phyloP scores from a whole-genome alignment of 2,797 vertebrate genomes.

The Coccyzus lansbergi region DNA sequence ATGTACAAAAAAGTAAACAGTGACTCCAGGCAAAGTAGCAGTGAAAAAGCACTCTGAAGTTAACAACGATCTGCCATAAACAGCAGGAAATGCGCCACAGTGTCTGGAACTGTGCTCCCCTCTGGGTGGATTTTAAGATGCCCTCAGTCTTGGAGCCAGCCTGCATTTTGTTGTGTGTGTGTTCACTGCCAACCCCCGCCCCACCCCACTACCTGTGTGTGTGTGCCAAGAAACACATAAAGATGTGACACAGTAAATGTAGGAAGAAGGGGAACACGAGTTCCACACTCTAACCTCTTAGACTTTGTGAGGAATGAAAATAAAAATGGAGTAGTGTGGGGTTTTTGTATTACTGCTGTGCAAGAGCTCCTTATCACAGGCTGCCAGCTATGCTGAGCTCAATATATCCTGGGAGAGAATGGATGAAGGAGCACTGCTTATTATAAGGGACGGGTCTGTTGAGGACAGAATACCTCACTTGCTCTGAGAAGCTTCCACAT shows the following conservation, averaged over 20 bases:
- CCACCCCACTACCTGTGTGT: accelerated
- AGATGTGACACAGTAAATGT: accelerated
- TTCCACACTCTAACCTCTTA: neutral
- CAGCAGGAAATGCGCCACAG: constrained; percentile 21
- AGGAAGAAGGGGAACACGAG: neutral
- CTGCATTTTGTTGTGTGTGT: neutral
- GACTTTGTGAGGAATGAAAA: neutral
- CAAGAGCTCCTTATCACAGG: neutral
- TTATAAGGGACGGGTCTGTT: neutral
- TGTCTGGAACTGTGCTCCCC: constrained; percentile 20
- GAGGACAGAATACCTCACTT: neutral
- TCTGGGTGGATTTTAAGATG: neutral
- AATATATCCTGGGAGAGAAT: neutral
- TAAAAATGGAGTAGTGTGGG: neutral
- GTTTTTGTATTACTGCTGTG: neutral
- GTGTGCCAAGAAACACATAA: neutral
- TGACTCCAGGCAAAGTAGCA: neutral
- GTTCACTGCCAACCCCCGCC: too few relatives aligned
- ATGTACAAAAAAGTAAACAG: neutral
- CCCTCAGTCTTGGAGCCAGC: neutral
- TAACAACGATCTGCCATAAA: neutral
- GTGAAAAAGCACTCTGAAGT: neutral
- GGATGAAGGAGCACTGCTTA: neutral
- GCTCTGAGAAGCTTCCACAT: too few relatives aligned
- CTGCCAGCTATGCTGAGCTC: neutral